Conservation (phyloP, 92 coral and sea anemone genomes). For the Umimayanthus kanabou region DNA sequence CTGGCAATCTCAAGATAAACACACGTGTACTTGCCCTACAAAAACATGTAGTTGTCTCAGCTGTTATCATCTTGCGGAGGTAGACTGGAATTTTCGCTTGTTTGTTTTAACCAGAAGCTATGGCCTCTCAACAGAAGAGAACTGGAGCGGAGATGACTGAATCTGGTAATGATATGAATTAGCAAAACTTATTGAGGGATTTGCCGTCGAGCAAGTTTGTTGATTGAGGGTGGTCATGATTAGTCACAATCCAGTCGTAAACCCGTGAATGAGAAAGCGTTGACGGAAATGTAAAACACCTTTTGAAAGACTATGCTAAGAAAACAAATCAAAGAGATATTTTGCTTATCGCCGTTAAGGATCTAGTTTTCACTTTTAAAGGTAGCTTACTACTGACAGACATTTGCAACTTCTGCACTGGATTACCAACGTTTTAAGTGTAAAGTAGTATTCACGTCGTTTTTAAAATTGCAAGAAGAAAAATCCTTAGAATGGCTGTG, state of each 20-base stretch:
- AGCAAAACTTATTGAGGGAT: not conserved
- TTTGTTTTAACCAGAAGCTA: not conserved
- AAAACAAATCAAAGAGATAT: no score
- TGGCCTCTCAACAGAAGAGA: not conserved
- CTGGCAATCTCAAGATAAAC: not conserved
- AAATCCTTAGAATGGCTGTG: conserved; percentile 3
- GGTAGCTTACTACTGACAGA: no score
- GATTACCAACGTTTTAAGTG: not conserved
- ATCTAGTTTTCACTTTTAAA: not conserved
- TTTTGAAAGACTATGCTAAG: not conserved
- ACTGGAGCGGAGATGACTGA: not conserved
- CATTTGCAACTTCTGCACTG: not conserved
- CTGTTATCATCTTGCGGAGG: no score
- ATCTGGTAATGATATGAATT: no score
- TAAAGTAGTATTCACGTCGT: not conserved
- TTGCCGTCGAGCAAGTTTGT: not conserved
- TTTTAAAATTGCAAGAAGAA: not conserved
- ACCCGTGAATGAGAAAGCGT: not conserved
- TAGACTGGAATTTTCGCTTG: no score
- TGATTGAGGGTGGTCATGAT: not conserved
- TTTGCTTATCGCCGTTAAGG: not conserved
- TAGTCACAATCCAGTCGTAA: not conserved
- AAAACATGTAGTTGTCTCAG: no score
- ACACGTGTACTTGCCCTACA: not conserved
- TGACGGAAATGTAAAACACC: not conserved